Base-by-base conservation (phyloP, 2,888 invertebrate genomes). In the Geotrupes spiniger region DNA sequence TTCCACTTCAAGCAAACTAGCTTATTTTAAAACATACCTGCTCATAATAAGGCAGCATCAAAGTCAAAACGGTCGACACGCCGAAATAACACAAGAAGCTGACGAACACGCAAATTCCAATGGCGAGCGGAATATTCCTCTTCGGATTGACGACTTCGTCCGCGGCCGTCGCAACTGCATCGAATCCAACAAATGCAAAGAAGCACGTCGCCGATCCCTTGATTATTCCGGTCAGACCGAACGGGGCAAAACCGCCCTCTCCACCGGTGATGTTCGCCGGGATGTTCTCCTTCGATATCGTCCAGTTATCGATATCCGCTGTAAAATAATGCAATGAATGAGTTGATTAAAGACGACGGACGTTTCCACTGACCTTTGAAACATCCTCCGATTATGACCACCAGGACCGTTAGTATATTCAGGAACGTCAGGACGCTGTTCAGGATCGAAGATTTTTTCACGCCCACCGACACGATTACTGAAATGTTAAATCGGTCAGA, bases 81-180 rank as follows among this genome's bases (percentile, higher is more conserved):
- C 91, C 87, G 71, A 95, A 93, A 75, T 97, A 97, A 0, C 93
- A 86, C 3, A 86, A 65, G 65, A 94, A 95, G 45, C 94, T 90
- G 47, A 92, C 81, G 2, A 85, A 69, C 44, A 97, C 74, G 0
- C 94, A 93, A 1, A 91, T 64, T 0, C 92, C 84, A 52, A 97
- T 95, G 15, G 94, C 88, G 29, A 95, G 72, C 0, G 97, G 97
- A 50, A 97, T 96, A 58, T 92, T 87, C 53, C 82, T 79, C 71
- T 93, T 89, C 0, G 97, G 96, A 74, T 93, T 92, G 66, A 88
- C 89, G 0, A 93, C 95, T 72, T 97, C 97, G 70, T 97, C 97
- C 0, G 91, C 90, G 0, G 91, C 90, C 2, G 92, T 91, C 9
- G 92, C 92, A 2, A 92, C 90, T 59, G 89, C 87, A 75, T 97